phyloP scores from a whole-genome alignment of 2,797 vertebrate genomes.

The Arrhamphus sclerolepis region DNA sequence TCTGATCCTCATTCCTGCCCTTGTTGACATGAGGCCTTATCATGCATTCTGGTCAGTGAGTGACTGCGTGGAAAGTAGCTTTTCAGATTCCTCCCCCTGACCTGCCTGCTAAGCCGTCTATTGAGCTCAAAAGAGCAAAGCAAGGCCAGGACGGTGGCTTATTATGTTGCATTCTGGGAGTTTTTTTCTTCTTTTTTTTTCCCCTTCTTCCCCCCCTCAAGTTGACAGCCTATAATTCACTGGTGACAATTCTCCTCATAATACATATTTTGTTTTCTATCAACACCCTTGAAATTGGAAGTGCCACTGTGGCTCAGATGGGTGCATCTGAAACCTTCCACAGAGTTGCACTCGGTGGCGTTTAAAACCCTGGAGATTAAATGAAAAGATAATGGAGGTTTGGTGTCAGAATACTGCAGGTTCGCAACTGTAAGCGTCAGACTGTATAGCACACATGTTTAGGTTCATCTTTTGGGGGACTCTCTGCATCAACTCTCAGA shows the following conservation, averaged over 20 bases:
- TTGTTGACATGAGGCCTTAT: constrained; percentile 88
- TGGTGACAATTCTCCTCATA: constrained; percentile 66
- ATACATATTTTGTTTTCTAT: constrained; percentile 81
- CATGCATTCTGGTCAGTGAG: constrained; percentile 89
- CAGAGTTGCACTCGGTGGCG: constrained; percentile 50
- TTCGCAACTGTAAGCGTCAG: constrained; percentile 45
- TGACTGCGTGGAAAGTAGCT: constrained; percentile 82
- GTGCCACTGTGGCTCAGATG: constrained; percentile 64
- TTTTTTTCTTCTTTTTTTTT: constrained; percentile 35
- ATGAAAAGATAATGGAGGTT: constrained; percentile 60
- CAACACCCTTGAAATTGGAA: constrained; percentile 77
- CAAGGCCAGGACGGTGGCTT: constrained; percentile 61
- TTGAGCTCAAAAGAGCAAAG: constrained; percentile 78
- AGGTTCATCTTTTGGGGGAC: constrained; percentile 35
- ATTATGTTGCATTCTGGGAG: constrained; percentile 70
- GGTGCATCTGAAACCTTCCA: constrained; percentile 54
- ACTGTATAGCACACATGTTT: constrained; percentile 47
- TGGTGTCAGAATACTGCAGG: constrained; percentile 51
- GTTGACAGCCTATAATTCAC: constrained; percentile 73
- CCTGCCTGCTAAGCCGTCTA: constrained; percentile 80
- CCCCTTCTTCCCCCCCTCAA: constrained; percentile 14
- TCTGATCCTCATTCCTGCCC: constrained; percentile 85
- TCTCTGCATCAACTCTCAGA: constrained; percentile 26
- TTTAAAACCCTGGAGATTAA: constrained; percentile 66
- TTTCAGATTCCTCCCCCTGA: constrained; percentile 83